Conservation (phyloP, 2,888 invertebrate genomes). For the Chouioia cunea region DNA sequence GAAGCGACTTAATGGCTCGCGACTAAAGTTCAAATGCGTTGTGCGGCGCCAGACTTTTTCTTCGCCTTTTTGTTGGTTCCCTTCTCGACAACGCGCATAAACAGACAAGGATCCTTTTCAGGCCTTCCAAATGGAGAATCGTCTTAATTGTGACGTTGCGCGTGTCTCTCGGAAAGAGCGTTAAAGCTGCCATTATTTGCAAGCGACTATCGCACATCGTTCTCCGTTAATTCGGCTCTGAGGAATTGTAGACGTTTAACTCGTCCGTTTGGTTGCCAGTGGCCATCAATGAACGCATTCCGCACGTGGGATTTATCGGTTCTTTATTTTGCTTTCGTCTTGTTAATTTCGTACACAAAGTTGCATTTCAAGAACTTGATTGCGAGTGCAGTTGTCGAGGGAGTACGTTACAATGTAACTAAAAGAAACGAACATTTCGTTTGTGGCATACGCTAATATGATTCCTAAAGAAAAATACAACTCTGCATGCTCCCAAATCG, state of each 20-base stretch:
- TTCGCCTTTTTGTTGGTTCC: slow-evolving; percentile 1
- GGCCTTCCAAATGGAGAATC: background rate
- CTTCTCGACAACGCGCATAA: background rate
- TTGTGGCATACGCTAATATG: slow-evolving; percentile 3
- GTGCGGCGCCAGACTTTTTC: slow-evolving; percentile 32
- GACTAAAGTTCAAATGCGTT: slow-evolving; percentile 58
- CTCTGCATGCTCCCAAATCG: background rate
- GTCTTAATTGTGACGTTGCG: background rate
- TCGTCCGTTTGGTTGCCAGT: slow-evolving; percentile 10
- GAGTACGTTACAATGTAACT: too few species aligned
- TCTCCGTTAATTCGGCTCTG: slow-evolving; percentile 35
- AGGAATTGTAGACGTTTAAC: slow-evolving; percentile 31
- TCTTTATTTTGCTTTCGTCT: background rate
- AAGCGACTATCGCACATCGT: slow-evolving; percentile 32
- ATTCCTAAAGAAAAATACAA: slow-evolving; percentile 19
- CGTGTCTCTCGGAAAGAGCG: slow-evolving; percentile 20
- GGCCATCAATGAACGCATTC: background rate
- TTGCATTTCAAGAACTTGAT: background rate
- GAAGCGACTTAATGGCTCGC: slow-evolving; percentile 61
- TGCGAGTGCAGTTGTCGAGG: too few species aligned
- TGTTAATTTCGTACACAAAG: background rate
- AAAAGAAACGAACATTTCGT: too few species aligned
- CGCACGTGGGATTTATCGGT: background rate
- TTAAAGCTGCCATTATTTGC: slow-evolving; percentile 43
- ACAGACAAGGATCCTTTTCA: slow-evolving; percentile 28